phyloP scores from a whole-genome alignment of 2,888 invertebrate species.

The Nephrotoma appendiculata region DNA sequence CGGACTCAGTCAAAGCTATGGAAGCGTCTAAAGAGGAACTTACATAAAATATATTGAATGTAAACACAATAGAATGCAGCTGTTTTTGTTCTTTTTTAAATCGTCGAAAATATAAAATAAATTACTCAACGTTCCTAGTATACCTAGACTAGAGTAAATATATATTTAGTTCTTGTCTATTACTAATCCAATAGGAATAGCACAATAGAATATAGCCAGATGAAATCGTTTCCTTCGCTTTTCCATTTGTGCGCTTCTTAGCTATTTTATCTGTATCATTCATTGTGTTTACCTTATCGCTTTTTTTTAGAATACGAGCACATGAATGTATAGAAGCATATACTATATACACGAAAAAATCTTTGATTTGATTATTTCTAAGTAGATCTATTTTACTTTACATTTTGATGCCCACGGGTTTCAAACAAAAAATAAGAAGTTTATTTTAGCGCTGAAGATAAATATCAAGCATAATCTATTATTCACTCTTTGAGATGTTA shows the following conservation, averaged over 20 bases:
- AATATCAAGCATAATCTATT: no score
- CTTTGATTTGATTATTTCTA: not conserved
- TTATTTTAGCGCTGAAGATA: not conserved
- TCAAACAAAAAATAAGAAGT: not conserved
- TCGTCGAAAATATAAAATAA: not conserved
- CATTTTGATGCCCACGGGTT: not conserved
- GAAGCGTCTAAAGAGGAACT: not conserved
- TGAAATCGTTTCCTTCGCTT: not conserved
- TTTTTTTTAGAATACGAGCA: not conserved
- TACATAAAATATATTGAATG: not conserved
- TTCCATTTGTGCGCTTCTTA: not conserved
- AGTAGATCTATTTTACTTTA: not conserved
- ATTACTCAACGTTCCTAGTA: not conserved
- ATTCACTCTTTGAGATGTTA: no score
- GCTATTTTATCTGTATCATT: not conserved
- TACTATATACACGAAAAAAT: not conserved
- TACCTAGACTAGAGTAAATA: no score
- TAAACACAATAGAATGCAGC: not conserved
- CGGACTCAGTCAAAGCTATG: no score
- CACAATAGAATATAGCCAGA: not conserved
- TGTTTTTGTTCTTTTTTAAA: not conserved
- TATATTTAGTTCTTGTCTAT: not conserved
- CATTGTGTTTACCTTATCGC: not conserved
- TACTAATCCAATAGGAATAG: not conserved
- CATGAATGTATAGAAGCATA: not conserved